Evolutionary conservation across 37 sponge, comb jelly and placozoan species (phyloP), one percentile per base, ranked within the genome.

Genomic region (Corticium candelabrum): DNA sequence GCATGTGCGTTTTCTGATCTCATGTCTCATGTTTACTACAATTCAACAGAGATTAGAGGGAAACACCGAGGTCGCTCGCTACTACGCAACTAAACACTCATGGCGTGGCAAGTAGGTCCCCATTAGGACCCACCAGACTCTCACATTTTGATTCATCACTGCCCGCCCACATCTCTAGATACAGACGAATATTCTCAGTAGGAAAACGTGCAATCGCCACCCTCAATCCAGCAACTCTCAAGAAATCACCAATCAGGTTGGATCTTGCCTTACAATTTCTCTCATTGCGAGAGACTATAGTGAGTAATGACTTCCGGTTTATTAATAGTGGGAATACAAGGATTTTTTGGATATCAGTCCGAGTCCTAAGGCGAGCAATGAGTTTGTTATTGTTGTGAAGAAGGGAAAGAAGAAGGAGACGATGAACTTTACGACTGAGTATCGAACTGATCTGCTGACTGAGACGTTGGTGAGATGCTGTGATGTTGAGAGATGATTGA

Each of bases 371-470:
- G 87, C 93, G 1, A 87, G 68, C 77, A 95, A 99, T 67, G 99
- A 99, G 76, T 92, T 95, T 43, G 86, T 90, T 68, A 87, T 99
- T 33, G 78, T 77, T 29, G 74, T 93, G 50, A 86, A 85, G 85
- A 96, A 96, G 73, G 96, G 96, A 34, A 87, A 80, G 82, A 90
- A 90, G 78, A 78, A 35, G 31, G 79, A 89, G 35, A 87, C 85
- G 69, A 89, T 99, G 91, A 92, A 90, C 41, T 99, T 99, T 82
- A 87, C 93, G 7, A 78, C 85, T 78, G 99, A 99, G 38, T 86
- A 92, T 81, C 43, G 99, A 76, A 68, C 89, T 0, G 99, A 99
- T 36, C 74, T 99, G 1, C 79, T 99, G 33, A 99, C 99, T 30
- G 89, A 90, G 37, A 78, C 89, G 0, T 71, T 97, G 77, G 87